Conservation (phyloP, 2,797 vertebrate genomes). For the Lutjanus campechanus region DNA sequence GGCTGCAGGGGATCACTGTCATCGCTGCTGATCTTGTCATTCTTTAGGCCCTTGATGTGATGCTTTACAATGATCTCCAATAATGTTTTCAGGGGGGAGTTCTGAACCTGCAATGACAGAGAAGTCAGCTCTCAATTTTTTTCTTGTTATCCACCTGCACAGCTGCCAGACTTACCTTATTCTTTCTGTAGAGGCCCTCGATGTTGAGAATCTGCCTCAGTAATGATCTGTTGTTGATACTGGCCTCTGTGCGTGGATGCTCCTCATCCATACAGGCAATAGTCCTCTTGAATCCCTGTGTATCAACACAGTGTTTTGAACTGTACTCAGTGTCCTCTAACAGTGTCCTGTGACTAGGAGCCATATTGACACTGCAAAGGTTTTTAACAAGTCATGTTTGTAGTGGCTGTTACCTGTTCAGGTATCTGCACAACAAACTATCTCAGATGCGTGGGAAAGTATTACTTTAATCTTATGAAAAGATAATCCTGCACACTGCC, state of each 20-base stretch:
- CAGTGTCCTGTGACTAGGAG: background rate
- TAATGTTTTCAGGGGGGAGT: constrained; percentile 90
- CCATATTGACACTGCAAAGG: background rate
- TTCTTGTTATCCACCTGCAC: background rate
- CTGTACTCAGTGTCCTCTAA: background rate
- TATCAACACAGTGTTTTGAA: background rate
- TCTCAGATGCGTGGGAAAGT: no score
- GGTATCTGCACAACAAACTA: no score
- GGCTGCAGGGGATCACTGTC: constrained; percentile 15
- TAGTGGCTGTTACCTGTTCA: background rate
- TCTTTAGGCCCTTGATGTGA: constrained; percentile 83
- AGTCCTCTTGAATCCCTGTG: constrained; percentile 94
- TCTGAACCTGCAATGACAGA: constrained; percentile 83
- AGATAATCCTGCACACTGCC: no score
- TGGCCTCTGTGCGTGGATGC: constrained; percentile 89
- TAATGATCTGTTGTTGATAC: constrained; percentile 92
- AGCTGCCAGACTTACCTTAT: constrained; percentile 86
- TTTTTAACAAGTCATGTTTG: background rate
- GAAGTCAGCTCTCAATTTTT: background rate
- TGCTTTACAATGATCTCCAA: constrained; percentile 94
- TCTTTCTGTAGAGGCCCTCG: constrained; percentile 89
- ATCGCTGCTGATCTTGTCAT: constrained; percentile 22
- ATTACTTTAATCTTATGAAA: no score
- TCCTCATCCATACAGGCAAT: constrained; percentile 92
- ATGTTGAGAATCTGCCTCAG: constrained; percentile 90